A percentile compares a stretch with the other conserved stretches of the same genome.
phyloP scores from a whole-genome alignment of 2,797 vertebrate genomes.

The Vultur gryphus region DNA sequence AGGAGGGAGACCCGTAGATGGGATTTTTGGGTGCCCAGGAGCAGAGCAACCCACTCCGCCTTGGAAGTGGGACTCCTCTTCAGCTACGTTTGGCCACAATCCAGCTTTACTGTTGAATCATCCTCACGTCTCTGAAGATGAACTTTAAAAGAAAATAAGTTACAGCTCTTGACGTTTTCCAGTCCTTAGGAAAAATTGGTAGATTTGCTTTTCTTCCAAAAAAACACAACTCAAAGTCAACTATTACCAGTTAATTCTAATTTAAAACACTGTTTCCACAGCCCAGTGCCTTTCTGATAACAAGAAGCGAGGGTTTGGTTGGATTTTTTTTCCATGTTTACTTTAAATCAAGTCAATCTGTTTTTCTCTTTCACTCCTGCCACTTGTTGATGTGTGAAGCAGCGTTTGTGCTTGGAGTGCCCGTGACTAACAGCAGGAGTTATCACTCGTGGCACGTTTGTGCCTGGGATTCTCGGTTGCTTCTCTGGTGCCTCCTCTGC shows the following conservation, averaged over 20 bases:
- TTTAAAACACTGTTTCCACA: not conserved
- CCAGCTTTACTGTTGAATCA: not conserved
- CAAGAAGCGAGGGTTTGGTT: not conserved
- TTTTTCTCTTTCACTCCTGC: not conserved
- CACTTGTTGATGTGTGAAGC: not conserved
- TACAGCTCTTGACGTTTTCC: not conserved
- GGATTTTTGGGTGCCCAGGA: not conserved
- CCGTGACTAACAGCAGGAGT: not conserved
- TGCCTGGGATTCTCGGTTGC: rapidly evolving
- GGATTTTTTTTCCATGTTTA: not conserved
- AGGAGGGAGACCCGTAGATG: rapidly evolving
- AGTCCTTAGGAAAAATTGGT: not conserved
- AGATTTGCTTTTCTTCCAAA: not conserved
- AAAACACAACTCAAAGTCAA: not conserved
- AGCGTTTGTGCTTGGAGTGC: not conserved
- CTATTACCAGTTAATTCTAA: not conserved
- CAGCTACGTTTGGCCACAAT: not conserved
- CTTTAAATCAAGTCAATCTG: not conserved
- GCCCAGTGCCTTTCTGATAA: not conserved
- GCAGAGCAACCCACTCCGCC: not conserved
- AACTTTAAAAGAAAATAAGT: not conserved
- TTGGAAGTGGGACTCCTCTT: not conserved
- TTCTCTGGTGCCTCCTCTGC: not conserved
- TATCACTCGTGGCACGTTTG: not conserved
- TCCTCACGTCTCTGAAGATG: not conserved